A percentile compares a stretch with the other conserved stretches of the same genome.
These are phyloP conservation scores for Catostomus latipinnis DNA, from an alignment of 2,797 vertebrate species.

Conservation along the genomic window DNA sequence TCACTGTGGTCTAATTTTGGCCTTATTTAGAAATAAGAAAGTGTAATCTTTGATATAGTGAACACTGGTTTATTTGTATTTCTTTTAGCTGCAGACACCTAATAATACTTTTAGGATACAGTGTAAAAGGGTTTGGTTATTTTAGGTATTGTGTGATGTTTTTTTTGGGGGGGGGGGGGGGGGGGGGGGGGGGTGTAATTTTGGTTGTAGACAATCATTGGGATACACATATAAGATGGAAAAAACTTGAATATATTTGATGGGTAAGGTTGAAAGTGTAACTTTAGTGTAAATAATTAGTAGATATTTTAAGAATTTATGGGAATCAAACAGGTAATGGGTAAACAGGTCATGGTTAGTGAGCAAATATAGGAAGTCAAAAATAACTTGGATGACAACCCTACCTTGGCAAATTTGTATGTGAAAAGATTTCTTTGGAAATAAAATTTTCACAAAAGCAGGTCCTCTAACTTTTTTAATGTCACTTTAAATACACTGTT, in stretches of 20 bases:
- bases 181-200: slow-evolving; percentile 56
- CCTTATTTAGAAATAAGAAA: slow-evolving; percentile 55
- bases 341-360: neutral
- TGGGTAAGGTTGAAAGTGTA: slow-evolving; percentile 1
- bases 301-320: slow-evolving; percentile 9
- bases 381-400: neutral
- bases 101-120: slow-evolving; percentile 76
- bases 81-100: slow-evolving; percentile 58
- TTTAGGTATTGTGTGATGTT: slow-evolving; percentile 75
- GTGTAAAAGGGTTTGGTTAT: slow-evolving; percentile 61
- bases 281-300: slow-evolving; percentile 2
- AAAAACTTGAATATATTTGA: neutral
- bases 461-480: too few relatives aligned
- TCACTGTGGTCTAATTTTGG: slow-evolving; percentile 70
- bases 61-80: slow-evolving; percentile 57
- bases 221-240: slow-evolving; percentile 28
- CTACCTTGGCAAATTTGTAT: slow-evolving; percentile 2
- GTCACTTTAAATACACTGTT: slow-evolving; percentile 13
- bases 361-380: neutral
- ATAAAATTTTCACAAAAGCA: slow-evolving; percentile 25
- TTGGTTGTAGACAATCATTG: slow-evolving; percentile 81
- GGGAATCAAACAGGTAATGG: neutral
- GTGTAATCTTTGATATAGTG: slow-evolving; percentile 38
- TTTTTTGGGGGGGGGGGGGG: too few relatives aligned
- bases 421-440: slow-evolving; percentile 24